phyloP scores from a whole-genome alignment of 1,140 invertebrate genomes.

The Pygmarrhopalites habei region DNA sequence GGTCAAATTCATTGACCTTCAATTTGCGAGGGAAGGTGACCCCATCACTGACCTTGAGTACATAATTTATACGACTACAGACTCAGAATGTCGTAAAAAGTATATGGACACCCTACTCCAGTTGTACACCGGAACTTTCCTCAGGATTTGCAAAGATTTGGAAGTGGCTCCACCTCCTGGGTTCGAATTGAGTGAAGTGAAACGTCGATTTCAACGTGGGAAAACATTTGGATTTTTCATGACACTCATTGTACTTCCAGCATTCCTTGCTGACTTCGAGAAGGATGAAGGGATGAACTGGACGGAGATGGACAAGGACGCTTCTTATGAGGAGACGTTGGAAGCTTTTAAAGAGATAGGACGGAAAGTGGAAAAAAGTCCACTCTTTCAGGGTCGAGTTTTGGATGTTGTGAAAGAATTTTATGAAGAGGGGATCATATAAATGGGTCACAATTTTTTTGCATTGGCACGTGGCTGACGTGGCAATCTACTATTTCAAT shows the following conservation, averaged over 20 bases:
- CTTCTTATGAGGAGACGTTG: too few species aligned
- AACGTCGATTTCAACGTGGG: constrained; percentile 16
- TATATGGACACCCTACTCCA: constrained; percentile 16
- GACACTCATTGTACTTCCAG: constrained; percentile 9
- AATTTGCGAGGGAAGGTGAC: constrained; percentile 21
- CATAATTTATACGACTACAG: constrained; percentile 23
- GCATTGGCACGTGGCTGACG: too few species aligned
- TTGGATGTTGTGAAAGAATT: too few species aligned
- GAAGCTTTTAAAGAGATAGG: too few species aligned
- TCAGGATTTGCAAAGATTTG: neutral
- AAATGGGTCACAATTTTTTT: too few species aligned
- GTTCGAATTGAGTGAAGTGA: constrained; percentile 18
- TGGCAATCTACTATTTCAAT: too few species aligned
- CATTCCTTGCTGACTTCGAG: too few species aligned
- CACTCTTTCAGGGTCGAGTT: too few species aligned
- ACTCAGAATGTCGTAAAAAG: constrained; percentile 11
- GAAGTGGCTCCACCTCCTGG: neutral
- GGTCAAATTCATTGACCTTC: constrained; percentile 34
- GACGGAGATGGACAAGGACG: too few species aligned
- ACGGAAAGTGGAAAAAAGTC: too few species aligned
- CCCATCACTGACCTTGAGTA: constrained; percentile 24
- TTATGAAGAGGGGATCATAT: too few species aligned
- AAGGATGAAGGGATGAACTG: too few species aligned
- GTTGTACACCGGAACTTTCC: constrained; percentile 21
- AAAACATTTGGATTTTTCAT: constrained; percentile 20